Percentiles rank a stretch among this genome's conserved stretches.
Conservation (phyloP, 2,113 vertebrate genomes). For the Hippocampus barbouri region DNA sequence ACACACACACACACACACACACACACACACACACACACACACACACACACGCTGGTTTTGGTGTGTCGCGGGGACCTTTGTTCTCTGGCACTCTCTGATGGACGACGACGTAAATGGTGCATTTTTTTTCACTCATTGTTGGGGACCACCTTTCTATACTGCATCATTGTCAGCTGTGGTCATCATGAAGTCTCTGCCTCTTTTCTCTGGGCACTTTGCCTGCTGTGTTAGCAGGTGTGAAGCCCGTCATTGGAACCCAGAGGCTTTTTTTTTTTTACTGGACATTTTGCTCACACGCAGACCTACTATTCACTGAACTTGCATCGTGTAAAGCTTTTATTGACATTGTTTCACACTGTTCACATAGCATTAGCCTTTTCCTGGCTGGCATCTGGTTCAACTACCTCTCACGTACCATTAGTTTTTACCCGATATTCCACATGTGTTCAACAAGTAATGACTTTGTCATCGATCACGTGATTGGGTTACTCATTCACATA, state of each 20-base stretch:
- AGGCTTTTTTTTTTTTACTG: neutral
- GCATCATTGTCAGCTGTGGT: neutral
- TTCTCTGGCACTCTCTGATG: neutral
- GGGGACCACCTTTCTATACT: no score
- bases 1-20: no score
- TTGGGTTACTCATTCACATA: no score
- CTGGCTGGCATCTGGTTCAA: neutral
- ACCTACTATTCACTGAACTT: no score
- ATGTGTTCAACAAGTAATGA: neutral
- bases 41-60: conserved; percentile 4
- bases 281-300: no score
- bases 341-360: no score
- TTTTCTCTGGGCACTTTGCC: neutral
- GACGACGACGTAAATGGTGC: no score
- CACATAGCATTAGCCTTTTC: neutral
- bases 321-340: no score
- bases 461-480: no score
- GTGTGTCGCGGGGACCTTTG: neutral
- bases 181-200: neutral
- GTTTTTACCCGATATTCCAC: neutral
- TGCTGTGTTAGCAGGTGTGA: no score
- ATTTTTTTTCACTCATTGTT: no score
- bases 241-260: neutral
- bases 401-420: no score
- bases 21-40: conserved; percentile 7